Evolutionary conservation across 2,888 invertebrate species (phyloP).

Genomic region (Amaurobius ferox): DNA sequence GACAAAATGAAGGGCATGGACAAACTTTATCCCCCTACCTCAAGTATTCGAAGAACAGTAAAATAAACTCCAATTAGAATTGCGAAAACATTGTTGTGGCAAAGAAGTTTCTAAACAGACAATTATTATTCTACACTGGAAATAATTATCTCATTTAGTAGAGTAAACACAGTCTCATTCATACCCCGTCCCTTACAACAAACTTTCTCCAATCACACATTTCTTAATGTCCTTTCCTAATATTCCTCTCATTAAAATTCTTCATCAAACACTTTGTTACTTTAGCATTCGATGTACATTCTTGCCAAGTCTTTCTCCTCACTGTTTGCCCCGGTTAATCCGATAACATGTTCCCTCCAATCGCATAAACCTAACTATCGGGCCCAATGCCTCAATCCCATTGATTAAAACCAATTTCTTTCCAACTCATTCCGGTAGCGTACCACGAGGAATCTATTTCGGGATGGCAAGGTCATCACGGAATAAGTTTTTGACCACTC

Average conservation of each 20-base stretch:
- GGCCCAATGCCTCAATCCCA: conserved; percentile 39
- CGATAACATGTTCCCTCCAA: background rate
- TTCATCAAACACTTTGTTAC: background rate
- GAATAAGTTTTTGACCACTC: too few relatives aligned
- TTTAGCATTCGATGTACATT: background rate
- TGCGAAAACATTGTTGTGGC: too few relatives aligned
- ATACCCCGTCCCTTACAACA: background rate
- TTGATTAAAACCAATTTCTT: conserved; percentile 64
- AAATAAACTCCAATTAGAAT: too few relatives aligned
- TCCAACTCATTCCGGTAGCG: background rate
- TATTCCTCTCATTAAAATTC: background rate
- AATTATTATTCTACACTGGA: too few relatives aligned
- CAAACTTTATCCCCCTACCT: too few relatives aligned
- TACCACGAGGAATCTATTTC: conserved; percentile 41
- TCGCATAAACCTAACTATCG: background rate
- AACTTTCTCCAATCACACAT: background rate
- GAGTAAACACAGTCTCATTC: too few relatives aligned
- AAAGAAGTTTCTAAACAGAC: too few relatives aligned
- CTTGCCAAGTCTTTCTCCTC: background rate
- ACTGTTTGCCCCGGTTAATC: conserved; percentile 1
- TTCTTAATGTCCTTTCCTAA: background rate
- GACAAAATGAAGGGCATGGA: too few relatives aligned
- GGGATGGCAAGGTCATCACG: conserved; percentile 45
- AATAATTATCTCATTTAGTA: too few relatives aligned
- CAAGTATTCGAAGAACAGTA: too few relatives aligned